Base-by-base conservation (phyloP, 2,113 vertebrate species). In the Copsychus sechellarum region DNA sequence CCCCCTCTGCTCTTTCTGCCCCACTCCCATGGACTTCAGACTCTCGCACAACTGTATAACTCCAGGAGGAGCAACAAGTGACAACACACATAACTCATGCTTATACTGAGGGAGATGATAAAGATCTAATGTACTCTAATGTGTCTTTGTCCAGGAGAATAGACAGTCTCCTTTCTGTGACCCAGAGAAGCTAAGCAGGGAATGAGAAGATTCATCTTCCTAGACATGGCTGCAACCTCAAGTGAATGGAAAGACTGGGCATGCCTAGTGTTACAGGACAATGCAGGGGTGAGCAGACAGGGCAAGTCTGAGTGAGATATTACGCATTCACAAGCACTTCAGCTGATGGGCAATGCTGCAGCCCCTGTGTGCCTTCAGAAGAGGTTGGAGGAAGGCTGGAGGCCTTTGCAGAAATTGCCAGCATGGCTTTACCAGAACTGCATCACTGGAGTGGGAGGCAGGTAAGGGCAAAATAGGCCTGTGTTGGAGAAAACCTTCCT, bases 161-260 rank as follows among this genome's bases (percentile, higher is more conserved):
- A 80, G 28, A 40, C 12, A 48, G 0, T 34, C 31, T 88, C 9
- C 13, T 34, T 67, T 86, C 85, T 51, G 50, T 11, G 53, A 54
- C 23, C 20, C 36, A 34, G 45, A 73, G n/a, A 45, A 76, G 26
- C 8, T n/a, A 61, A 65, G 40, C 5, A 40, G 25, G 7, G 23
- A 8, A 14, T 57, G 6, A 82, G 47, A 89, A 67, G 48, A 56
- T 22, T 45, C 14, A 7, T 64, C 67, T 80, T 62, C 57, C 81
- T 76, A 53, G 53, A 29, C 40, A 58, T 72, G 51, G 8, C 40
- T 61, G n/a, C 24, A 60, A 8, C 36, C 36, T 69, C 81, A 38
- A 47, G 19, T 6, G 31, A 60, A 34, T 28, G 43, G 0, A 0
- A 81, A 38, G 24, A 19, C 0, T 21, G 16, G 21, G 11, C 6